Evolutionary conservation across 2,797 vertebrate genomes (phyloP), one percentile per base, ranked within the genome.

Genomic region (Geotrypetes seraphini): DNA sequence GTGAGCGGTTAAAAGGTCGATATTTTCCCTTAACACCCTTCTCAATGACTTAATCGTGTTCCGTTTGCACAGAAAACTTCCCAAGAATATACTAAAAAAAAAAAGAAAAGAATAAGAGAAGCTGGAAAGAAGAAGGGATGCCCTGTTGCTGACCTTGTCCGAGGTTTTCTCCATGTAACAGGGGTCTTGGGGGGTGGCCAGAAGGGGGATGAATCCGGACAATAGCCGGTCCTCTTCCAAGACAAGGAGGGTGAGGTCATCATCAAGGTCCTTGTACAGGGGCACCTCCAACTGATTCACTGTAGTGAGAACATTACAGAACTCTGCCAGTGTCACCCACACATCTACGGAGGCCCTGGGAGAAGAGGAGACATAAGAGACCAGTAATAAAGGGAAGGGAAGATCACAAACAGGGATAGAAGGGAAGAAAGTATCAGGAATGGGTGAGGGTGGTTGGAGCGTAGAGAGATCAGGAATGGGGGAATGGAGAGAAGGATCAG

Each of bases 21-120:
- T 65, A 72, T 95, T 97, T 97, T 97, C 92, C 92, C 90, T 92
- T 85, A 94, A 89, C 91, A 91, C 84, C 78, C 78, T 78, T 70
- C 73, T 86, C 83, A 86, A 89, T 91, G 87, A 92, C 90, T 92
- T 92, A 88, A 91, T 91, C 85, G 78, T 78, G 83, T 87, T 91
- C 84, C 66, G 71, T 81, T 89, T 83, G 78, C 58, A 80, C 71
- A 71, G 66, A 87, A 90, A 89, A 85, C 88, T 88, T 94, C 89
- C 84, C 86, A 90, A 90, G 87, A 86, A 86, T 79, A 78, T 77
- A 57, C 19, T 59, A 75, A 81, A 76, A 82, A 71, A 69, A n/a
- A n/a, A n/a, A n/a, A n/a, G n/a, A n/a, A n/a, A 29, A 28, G 15
- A 34, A n/a, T 57, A 76, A 81, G 15, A 20, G 16, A 24, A n/a